Percentiles rank a stretch among this genome's conserved stretches.
Evolutionary conservation across 2,113 vertebrate species (phyloP).

Genomic region (rabbit (Oryctolagus cuniculus)): mOryCun1.1 NC_091432.1:126825501-126826000

Average conservation of each 20-base stretch:
- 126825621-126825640: not conserved
- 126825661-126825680: not conserved
- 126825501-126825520: not conserved
- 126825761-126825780: not conserved
- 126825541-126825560: not conserved
- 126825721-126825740: not conserved
- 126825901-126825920: no score
- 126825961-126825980: no score
- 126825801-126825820: not conserved
- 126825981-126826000: no score
- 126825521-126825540: rapidly evolving
- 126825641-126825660: not conserved
- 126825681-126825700: not conserved
- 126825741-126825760: not conserved
- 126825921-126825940: no score
- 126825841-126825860: not conserved
- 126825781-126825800: not conserved
- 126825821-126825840: not conserved
- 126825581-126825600: not conserved
- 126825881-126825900: not conserved
- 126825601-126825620: rapidly evolving
- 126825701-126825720: no score
- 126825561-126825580: not conserved
- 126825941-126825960: no score
- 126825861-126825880: not conserved